phyloP scores from a whole-genome alignment of 2,797 vertebrate species.

The Poecilia gillii region DNA sequence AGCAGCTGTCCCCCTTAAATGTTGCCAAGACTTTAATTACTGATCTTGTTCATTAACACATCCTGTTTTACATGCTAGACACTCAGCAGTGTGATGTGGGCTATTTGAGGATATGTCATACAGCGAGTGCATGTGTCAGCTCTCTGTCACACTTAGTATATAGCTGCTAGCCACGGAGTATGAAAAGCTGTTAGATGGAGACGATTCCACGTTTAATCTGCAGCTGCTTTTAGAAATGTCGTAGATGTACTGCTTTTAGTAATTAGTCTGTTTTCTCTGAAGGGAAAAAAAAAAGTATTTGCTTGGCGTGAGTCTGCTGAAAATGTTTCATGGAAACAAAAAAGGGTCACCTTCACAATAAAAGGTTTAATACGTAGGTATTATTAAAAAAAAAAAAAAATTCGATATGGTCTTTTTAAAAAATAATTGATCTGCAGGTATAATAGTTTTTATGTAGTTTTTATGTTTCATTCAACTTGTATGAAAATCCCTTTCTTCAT shows the following conservation, averaged over 20 bases:
- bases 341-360: not conserved
- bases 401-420: no score
- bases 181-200: not conserved
- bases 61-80: constrained; percentile 28
- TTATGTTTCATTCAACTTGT: not conserved
- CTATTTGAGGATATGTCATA: constrained; percentile 49
- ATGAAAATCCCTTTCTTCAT: not conserved
- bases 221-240: not conserved
- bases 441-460: not conserved
- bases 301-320: not conserved
- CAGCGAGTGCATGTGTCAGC: constrained; percentile 12
- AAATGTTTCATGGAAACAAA: not conserved
- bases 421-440: not conserved
- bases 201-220: not conserved
- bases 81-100: constrained; percentile 33
- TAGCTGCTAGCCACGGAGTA: constrained; percentile 9
- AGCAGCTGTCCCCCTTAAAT: constrained; percentile 48
- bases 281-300: not conserved
- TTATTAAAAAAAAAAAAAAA: no score
- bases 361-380: not conserved
- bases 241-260: no score
- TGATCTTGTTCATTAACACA: constrained; percentile 61
- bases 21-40: constrained; percentile 57
- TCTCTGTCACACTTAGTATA: constrained; percentile 29
- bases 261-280: not conserved